Conservation (phyloP, 2,797 vertebrate species). For the Scarus forsteni region DNA sequence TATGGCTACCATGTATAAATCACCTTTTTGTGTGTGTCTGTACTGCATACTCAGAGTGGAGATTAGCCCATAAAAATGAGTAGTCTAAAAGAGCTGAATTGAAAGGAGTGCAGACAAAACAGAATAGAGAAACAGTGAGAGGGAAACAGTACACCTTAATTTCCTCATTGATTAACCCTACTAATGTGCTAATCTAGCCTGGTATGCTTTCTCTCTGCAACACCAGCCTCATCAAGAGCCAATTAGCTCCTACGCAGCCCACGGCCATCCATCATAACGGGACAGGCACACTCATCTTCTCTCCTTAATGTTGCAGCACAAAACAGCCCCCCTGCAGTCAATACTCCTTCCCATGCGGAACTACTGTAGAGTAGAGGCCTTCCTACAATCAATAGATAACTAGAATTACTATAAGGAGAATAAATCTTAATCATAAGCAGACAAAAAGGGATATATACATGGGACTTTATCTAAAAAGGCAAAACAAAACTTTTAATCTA, state of each 20-base stretch:
- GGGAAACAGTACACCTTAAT: slow-evolving; percentile 72
- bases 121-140: slow-evolving; percentile 50
- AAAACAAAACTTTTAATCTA: slow-evolving; percentile 2
- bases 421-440: slow-evolving; percentile 34
- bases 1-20: not conserved
- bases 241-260: slow-evolving; percentile 78
- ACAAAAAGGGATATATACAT: slow-evolving; percentile 15
- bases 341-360: slow-evolving; percentile 72
- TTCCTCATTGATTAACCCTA: slow-evolving; percentile 81
- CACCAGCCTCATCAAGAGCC: slow-evolving; percentile 82
- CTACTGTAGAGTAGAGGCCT: slow-evolving; percentile 49
- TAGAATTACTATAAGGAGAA: slow-evolving; percentile 28
- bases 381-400: slow-evolving; percentile 60
- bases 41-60: not conserved
- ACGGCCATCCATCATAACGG: slow-evolving; percentile 80
- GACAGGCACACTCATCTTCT: slow-evolving; percentile 81
- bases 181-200: slow-evolving; percentile 79
- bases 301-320: slow-evolving; percentile 74
- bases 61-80: not conserved
- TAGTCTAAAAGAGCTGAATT: not conserved
- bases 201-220: slow-evolving; percentile 76
- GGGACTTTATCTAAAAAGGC: slow-evolving; percentile 8
- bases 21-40: not conserved
- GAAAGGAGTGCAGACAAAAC: slow-evolving; percentile 24
- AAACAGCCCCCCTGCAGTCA: slow-evolving; percentile 67